Evolutionary conservation across 1,140 invertebrate genomes (phyloP).

Genomic region (Proctacanthus coquilletti): DNA sequence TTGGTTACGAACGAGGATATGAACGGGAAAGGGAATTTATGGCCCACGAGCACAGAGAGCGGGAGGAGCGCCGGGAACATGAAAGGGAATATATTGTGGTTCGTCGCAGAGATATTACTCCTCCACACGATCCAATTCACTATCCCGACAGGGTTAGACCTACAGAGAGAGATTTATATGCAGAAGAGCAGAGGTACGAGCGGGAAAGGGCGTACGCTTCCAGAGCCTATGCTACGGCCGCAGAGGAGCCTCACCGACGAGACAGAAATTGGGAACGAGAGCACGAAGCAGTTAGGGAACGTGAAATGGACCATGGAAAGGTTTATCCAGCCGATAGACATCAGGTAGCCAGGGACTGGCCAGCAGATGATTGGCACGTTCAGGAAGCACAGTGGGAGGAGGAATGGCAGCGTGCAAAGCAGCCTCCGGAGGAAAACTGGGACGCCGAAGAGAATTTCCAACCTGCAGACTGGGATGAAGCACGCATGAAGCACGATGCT

Average conservation of each 20-base stretch:
- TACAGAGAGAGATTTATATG: slow-evolving; percentile 18
- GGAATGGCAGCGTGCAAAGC: neutral
- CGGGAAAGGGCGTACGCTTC: neutral
- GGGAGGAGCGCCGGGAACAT: slow-evolving; percentile 17
- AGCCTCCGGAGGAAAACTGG: neutral
- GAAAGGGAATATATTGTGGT: slow-evolving; percentile 12
- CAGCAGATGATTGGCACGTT: neutral
- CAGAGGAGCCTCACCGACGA: neutral
- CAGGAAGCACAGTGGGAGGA: neutral
- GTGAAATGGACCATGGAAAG: slow-evolving; percentile 15
- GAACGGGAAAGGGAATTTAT: slow-evolving; percentile 19
- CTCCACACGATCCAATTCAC: slow-evolving; percentile 17
- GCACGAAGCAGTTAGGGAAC: slow-evolving; percentile 26
- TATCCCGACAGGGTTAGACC: slow-evolving; percentile 13
- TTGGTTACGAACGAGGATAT: slow-evolving; percentile 13
- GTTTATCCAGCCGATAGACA: neutral
- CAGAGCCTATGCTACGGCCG: neutral
- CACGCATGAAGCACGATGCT: neutral
- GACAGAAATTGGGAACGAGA: slow-evolving; percentile 32
- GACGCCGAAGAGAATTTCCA: neutral
- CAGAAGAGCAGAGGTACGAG: slow-evolving; percentile 17
- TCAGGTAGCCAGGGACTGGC: neutral
- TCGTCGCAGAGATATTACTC: slow-evolving; percentile 15
- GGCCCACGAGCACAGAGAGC: slow-evolving; percentile 16
- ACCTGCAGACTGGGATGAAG: neutral